These are phyloP conservation scores for Notoglanidium macrostoma DNA, from an alignment of 2,797 vertebrate genomes.

Conservation along the genomic window DNA sequence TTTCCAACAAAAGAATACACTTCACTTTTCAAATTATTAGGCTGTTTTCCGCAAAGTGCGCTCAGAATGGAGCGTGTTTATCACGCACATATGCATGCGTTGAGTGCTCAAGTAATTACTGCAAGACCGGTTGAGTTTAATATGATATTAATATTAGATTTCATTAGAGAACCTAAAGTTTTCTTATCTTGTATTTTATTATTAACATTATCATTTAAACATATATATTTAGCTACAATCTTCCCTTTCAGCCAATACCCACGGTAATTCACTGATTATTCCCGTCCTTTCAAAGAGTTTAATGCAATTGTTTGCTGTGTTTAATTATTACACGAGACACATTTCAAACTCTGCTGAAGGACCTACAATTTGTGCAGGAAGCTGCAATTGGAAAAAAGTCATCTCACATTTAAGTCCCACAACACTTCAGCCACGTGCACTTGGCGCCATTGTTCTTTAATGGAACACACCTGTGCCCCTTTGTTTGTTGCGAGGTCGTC, in stretches of 20 bases:
- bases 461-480: constrained; percentile 17
- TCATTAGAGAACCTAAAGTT: neutral
- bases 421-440: constrained; percentile 20
- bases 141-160: neutral
- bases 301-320: neutral
- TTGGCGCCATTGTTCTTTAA: neutral
- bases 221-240: neutral
- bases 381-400: neutral
- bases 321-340: neutral
- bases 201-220: neutral
- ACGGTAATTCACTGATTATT: neutral
- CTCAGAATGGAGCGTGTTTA: neutral
- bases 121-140: neutral
- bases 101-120: neutral
- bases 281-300: neutral
- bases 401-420: neutral
- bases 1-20: neutral
- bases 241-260: neutral
- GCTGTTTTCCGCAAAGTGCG: neutral
- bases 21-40: neutral
- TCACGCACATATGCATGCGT: no score
- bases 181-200: neutral
- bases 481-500: neutral
- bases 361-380: neutral
- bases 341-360: neutral